Evolutionary conservation across 2,888 invertebrate genomes (phyloP).

Genomic region (Erannis defoliaria): DNA sequence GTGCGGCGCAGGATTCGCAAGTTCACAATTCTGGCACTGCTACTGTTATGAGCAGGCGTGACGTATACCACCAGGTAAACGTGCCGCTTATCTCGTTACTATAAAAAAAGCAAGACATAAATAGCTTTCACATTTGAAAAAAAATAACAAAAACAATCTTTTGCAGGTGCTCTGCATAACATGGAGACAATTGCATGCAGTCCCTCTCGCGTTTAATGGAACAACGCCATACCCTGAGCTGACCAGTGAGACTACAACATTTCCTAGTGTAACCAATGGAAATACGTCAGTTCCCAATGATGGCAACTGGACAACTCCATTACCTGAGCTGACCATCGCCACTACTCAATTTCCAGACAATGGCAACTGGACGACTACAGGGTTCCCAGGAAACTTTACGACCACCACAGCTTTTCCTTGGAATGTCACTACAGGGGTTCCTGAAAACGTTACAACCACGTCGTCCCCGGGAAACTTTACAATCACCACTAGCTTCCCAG

Average conservation of each 20-base stretch:
- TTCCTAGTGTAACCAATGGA: neutral
- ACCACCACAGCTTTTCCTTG: neutral
- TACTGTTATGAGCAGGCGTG: too few relatives aligned
- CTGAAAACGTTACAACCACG: neutral
- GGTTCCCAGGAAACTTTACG: too few relatives aligned
- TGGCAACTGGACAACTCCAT: neutral
- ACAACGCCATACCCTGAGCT: conserved; percentile 1
- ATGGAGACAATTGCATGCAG: conserved; percentile 3
- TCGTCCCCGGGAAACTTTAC: neutral
- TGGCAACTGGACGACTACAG: neutral
- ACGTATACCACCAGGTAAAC: too few relatives aligned
- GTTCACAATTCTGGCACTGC: too few relatives aligned
- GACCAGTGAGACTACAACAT: neutral
- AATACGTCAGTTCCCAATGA: neutral
- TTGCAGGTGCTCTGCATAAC: conserved; percentile 6
- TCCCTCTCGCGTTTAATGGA: neutral
- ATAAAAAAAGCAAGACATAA: too few relatives aligned
- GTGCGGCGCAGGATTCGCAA: too few relatives aligned
- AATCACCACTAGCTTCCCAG: neutral
- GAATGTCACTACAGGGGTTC: neutral
- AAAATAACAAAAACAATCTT: too few relatives aligned
- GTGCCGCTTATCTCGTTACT: too few relatives aligned
- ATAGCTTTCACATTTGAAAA: too few relatives aligned
- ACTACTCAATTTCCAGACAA: neutral
- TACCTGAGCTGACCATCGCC: neutral